These are phyloP conservation scores for Megatriorchis doriae DNA, from an alignment of 2,113 vertebrate species.

Conservation along the genomic window DNA sequence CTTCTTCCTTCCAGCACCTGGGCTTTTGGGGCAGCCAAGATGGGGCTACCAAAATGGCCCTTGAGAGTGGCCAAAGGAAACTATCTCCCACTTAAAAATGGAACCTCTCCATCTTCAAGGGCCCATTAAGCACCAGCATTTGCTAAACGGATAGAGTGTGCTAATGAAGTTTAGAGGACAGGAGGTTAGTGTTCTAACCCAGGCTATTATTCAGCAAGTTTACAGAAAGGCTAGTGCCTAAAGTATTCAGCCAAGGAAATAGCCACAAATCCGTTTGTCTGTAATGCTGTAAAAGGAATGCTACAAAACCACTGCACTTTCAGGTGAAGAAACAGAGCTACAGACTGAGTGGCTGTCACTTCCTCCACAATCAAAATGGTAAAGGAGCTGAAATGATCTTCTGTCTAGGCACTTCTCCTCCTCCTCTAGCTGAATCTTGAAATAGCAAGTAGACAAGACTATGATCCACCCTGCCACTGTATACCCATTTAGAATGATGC, in stretches of 20 bases:
- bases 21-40: slow-evolving; percentile 16
- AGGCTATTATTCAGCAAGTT: slow-evolving; percentile 6
- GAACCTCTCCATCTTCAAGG: not conserved
- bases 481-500: not conserved
- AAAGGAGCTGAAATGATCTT: not conserved
- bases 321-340: not conserved
- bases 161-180: slow-evolving; percentile 26
- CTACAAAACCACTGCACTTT: not conserved
- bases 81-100: not conserved
- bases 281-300: not conserved
- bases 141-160: not conserved
- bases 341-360: not conserved
- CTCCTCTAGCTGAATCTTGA: not conserved
- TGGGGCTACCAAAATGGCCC: slow-evolving; percentile 3
- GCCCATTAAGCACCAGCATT: slow-evolving; percentile 3
- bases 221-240: not conserved
- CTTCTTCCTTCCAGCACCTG: not conserved
- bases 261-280: not conserved
- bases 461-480: not conserved
- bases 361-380: not conserved
- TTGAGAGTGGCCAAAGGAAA: not conserved
- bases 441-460: not conserved
- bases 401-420: not conserved
- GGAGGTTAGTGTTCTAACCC: not conserved
- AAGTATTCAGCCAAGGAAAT: not conserved